These are phyloP conservation scores for Neostethus bicornis DNA, from an alignment of 2,797 vertebrate species.

Conservation along the genomic window DNA sequence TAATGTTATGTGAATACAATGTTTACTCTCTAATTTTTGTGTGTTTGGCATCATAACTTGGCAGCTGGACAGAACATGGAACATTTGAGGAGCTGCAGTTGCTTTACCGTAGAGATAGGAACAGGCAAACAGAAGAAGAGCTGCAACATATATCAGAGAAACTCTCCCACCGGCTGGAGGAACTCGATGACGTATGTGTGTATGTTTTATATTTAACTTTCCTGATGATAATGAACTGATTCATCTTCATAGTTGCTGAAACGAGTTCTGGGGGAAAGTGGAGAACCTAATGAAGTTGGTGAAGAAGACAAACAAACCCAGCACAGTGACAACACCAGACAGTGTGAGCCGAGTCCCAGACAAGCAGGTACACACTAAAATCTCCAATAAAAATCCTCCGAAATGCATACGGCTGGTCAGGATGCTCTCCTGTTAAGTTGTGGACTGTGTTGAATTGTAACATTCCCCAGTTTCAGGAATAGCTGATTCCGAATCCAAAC, in stretches of 20 bases:
- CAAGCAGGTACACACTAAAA: constrained; percentile 25
- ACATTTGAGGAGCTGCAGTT: constrained; percentile 61
- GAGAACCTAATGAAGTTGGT: constrained; percentile 60
- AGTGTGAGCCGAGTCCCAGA: constrained; percentile 66
- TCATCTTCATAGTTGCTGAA: constrained; percentile 94
- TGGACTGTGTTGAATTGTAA: neutral
- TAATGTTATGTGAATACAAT: neutral
- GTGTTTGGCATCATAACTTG: neutral
- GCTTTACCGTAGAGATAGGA: constrained; percentile 69
- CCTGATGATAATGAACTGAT: no score
- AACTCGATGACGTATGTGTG: constrained; percentile 85
- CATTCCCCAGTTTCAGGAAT: constrained; percentile 59
- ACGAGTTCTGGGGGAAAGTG: constrained; percentile 79
- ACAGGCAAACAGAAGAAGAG: constrained; percentile 80
- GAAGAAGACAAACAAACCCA: constrained; percentile 86
- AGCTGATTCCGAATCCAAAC: constrained; percentile 36
- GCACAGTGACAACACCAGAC: constrained; percentile 86
- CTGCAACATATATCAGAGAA: constrained; percentile 87
- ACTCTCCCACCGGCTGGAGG: constrained; percentile 83
- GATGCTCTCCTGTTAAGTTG: neutral
- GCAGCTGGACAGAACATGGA: constrained; percentile 31
- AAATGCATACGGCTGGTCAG: neutral
- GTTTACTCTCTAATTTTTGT: neutral
- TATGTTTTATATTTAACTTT: neutral
- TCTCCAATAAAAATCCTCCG: neutral